Base-by-base conservation (phyloP, 2,113 vertebrate genomes). In the Myrmecophaga tridactyla region DNA sequence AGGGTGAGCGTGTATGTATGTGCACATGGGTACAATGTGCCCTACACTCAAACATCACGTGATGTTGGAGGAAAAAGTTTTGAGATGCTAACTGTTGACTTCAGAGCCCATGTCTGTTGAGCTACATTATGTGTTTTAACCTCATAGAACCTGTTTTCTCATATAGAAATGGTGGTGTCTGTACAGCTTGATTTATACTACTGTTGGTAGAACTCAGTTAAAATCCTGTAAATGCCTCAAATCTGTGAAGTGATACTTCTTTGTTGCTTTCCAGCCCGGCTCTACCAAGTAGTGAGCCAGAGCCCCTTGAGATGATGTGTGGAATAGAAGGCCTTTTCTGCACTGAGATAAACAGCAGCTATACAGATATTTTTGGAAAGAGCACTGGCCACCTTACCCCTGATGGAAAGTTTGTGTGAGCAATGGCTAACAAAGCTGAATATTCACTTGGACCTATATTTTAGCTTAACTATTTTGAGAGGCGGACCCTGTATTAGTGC, bases 1-100 rank as follows among this genome's bases (percentile, higher is more conserved):
- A 27, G 39, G 73, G 18, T 4, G 31, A 4, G 25, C 0, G 39
- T 23, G 18, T 34, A 2, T 6, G 14, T 60, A 72, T 53, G 36
- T 41, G 84, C 17, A 20, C 6, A 0, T 83, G 43, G 77, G 34
- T 84, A 58, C 20, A 77, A 9, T 46, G 3, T 48, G 27, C n/a
- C 70, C 8, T 13, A 23, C n/a, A 72, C 6, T 90, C 39, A 58
- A 60, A 51, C 1, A 9, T 80, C 41, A 83, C 15, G n/a, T n/a
- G n/a, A n/a, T n/a, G 34, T n/a, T 58, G 56, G 7, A 91, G 27
- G 60, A 48, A 51, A 58, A 67, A 60, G 46, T 67, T 69, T 43
- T 62, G 70, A 84, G 60, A 94, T 51, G n/a, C 86, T 73, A 82
- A 56, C 4, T 70, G 15, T 85, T 88, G 82, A 92, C 80, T 82